These are phyloP conservation scores for Tholera decimalis DNA, from an alignment of 2,888 invertebrate species.

Conservation along the genomic window DNA sequence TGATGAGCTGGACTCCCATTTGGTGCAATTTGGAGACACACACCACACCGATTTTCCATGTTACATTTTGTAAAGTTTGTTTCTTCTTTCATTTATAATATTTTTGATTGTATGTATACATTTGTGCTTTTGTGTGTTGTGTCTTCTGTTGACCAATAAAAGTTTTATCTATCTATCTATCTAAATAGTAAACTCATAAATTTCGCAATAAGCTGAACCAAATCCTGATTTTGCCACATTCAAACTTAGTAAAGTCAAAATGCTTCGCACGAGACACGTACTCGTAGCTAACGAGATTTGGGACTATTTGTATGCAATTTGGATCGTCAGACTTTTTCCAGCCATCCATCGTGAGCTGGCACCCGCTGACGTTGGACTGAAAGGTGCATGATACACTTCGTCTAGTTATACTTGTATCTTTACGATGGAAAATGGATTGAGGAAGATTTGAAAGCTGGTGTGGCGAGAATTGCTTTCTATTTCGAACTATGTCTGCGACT, in stretches of 20 bases:
- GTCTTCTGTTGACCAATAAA: too few relatives aligned
- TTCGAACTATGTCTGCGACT: too few relatives aligned
- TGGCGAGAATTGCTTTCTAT: neutral
- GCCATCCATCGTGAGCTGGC: constrained; percentile 38
- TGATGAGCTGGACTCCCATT: too few relatives aligned
- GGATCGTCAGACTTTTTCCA: constrained; percentile 43
- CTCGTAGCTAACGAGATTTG: constrained; percentile 39
- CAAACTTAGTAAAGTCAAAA: constrained; percentile 1
- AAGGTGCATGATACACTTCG: constrained; percentile 32
- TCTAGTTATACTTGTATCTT: constrained; percentile 20
- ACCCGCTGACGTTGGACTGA: constrained; percentile 37
- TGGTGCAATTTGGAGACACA: too few relatives aligned
- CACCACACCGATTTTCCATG: too few relatives aligned
- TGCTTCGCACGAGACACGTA: neutral
- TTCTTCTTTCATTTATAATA: too few relatives aligned
- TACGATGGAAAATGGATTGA: constrained; percentile 13
- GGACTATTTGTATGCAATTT: constrained; percentile 49
- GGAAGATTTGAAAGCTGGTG: neutral
- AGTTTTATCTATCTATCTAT: too few relatives aligned
- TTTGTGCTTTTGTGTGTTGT: too few relatives aligned
- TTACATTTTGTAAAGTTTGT: too few relatives aligned
- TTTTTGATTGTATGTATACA: too few relatives aligned
- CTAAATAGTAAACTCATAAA: neutral
- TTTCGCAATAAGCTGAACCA: neutral
- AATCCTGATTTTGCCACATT: neutral